Evolutionary conservation across 2,797 vertebrate species (phyloP), one percentile per base, ranked within the genome.

Genomic region (Hybognathus amarus): DNA sequence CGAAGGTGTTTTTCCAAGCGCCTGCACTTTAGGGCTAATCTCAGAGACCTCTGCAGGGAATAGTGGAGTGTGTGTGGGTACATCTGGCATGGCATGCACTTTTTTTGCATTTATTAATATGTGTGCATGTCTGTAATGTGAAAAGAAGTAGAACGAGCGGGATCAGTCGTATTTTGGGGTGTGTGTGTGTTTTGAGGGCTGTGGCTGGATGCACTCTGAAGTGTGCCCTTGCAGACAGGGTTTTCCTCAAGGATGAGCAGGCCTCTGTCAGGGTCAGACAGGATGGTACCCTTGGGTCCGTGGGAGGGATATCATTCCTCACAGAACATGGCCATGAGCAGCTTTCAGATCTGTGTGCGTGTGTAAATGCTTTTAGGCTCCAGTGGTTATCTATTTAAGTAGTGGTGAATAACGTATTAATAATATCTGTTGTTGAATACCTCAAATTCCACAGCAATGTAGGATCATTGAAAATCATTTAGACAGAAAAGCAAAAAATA

Each of bases 251-350:
- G 82, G 76, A 83, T 79, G 78, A 79, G 59, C 76, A 64, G 79
- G 74, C 74, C 82, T 82, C 75, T 83, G 42, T 84, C 85, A 85
- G 87, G 79, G 82, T 84, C 79, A 74, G 83, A 77, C 75, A 66
- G 67, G 67, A 74, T 87, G 50, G 59, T 82, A 87, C 68, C 88
- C 88, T 87, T 86, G 88, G 80, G 83, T 66, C 56, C 13, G 22
- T 76, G 45, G 45, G 54, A 33, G 69, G 61, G 8, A 0, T 78
- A 81, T 88, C 88, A 84, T 93, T 88, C 93, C 88, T 80, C 86
- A 80, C 68, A 52, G 52, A 82, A 47, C 20, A 77, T 6, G 86
- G 7, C 69, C 68, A 79, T 85, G 82, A 85, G 74, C 80, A 80
- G 67, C 54, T 64, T 61, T 83, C 56, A 83, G 40, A 59, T 76